Percentiles rank a stretch among this genome's conserved stretches.
Conservation (phyloP, 2,113 vertebrate species). For the Zapus hudsonius region DNA sequence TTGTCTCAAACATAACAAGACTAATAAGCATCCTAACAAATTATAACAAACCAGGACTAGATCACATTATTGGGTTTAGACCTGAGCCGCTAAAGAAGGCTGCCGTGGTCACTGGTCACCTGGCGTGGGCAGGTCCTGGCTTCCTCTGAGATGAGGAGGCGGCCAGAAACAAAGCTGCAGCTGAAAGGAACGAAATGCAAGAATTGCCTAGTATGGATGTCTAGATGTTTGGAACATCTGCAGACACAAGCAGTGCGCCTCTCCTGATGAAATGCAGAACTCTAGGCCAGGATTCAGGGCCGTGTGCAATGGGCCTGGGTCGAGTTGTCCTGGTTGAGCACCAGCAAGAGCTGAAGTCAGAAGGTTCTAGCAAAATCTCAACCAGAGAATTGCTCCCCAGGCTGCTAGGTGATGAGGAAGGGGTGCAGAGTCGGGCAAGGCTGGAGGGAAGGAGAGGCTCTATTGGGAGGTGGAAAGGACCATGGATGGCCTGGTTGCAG, state of each 20-base stretch:
- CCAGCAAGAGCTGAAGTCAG: neutral
- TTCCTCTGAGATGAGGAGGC: neutral
- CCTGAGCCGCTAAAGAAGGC: neutral
- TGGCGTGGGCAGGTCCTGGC: accelerated
- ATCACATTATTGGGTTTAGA: neutral
- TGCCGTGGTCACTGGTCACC: neutral
- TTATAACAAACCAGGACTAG: neutral
- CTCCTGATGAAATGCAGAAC: neutral
- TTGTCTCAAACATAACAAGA: neutral
- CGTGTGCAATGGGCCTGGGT: no score
- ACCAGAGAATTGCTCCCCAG: neutral
- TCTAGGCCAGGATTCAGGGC: neutral
- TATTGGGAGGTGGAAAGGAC: neutral
- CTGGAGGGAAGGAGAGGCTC: neutral
- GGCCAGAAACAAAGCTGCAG: neutral
- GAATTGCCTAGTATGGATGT: neutral
- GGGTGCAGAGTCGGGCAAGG: neutral
- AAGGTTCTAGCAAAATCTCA: neutral
- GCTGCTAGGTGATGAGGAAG: neutral
- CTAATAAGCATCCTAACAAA: neutral
- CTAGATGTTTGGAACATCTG: accelerated
- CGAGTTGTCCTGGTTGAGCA: neutral
- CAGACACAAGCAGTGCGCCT: neutral
- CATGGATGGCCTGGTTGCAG: neutral
- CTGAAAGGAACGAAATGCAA: neutral